Evolutionary conservation across 2,113 vertebrate species (phyloP).

Genomic region (Phrynosoma platyrhinos): DNA sequence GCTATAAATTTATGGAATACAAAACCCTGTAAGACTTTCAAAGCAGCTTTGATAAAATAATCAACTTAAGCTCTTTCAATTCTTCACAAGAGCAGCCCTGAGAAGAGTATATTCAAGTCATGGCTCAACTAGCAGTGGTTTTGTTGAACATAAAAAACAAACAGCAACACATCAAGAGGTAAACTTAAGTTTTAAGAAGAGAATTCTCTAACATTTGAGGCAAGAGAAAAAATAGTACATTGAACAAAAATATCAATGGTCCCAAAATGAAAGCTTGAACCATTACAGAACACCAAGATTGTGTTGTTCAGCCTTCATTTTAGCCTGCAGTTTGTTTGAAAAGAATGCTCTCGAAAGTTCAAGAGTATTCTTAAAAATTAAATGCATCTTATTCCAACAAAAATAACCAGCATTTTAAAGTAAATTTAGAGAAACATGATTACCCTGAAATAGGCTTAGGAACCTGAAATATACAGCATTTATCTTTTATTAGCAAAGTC

Average conservation of each 20-base stretch:
- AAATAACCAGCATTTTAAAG: slow-evolving; percentile 27
- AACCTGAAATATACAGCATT: slow-evolving; percentile 55
- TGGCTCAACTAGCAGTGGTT: slow-evolving; percentile 78
- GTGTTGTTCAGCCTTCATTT: slow-evolving; percentile 57
- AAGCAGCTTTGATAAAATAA: slow-evolving; percentile 73
- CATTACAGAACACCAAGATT: slow-evolving; percentile 51
- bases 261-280: slow-evolving; percentile 45
- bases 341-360: slow-evolving; percentile 4
- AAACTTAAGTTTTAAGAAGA: slow-evolving; percentile 68
- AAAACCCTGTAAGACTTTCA: slow-evolving; percentile 74
- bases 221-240: slow-evolving; percentile 77
- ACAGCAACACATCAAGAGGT: slow-evolving; percentile 69
- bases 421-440: slow-evolving; percentile 36
- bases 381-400: slow-evolving; percentile 42
- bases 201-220: slow-evolving; percentile 72
- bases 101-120: slow-evolving; percentile 77
- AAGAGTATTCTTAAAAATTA: slow-evolving; percentile 46
- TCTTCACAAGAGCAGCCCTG: slow-evolving; percentile 80
- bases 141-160: slow-evolving; percentile 64
- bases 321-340: slow-evolving; percentile 57
- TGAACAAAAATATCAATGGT: slow-evolving; percentile 58
- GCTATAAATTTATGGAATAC: slow-evolving; percentile 58
- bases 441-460: slow-evolving; percentile 35
- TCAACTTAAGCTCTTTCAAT: slow-evolving; percentile 70
- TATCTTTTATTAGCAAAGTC: slow-evolving; percentile 45